Conservation (phyloP, 2,888 invertebrate species). For the Caenorhabditis sp. region DNA sequence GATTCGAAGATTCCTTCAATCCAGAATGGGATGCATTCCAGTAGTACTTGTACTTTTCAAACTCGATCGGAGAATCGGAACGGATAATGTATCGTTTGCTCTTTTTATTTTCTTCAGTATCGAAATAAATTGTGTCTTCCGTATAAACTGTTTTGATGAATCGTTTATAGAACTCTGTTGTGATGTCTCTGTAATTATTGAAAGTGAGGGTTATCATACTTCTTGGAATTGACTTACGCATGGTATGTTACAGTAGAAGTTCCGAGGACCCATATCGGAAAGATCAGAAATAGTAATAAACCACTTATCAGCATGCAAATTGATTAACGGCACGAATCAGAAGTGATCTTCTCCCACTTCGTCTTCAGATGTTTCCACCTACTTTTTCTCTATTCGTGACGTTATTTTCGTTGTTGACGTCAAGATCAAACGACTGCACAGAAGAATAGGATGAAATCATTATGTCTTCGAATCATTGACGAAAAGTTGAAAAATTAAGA, state of each 20-base stretch:
- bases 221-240: constrained; percentile 15
- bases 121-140: constrained; percentile 17
- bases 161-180: constrained; percentile 15
- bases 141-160: constrained; percentile 28
- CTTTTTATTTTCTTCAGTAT: constrained; percentile 3
- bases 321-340: constrained; percentile 10
- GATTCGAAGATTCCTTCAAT: background rate
- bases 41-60: constrained; percentile 33
- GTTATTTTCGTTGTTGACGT: constrained; percentile 46
- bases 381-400: constrained; percentile 14
- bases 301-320: constrained; percentile 25
- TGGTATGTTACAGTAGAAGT: constrained; percentile 15
- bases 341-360: background rate
- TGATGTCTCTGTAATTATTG: constrained; percentile 15
- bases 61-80: constrained; percentile 25
- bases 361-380: constrained; percentile 3
- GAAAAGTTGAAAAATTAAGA: constrained; percentile 53
- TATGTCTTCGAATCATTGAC: constrained; percentile 42
- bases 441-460: constrained; percentile 34
- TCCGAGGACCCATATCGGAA: constrained; percentile 2
- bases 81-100: constrained; percentile 21
- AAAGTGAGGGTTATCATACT: too few species aligned
- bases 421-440: constrained; percentile 53
- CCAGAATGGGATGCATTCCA: constrained; percentile 37
- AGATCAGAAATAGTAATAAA: constrained; percentile 16